phyloP scores from a whole-genome alignment of 2,113 vertebrate species.

The Corydoras maculifer region DNA sequence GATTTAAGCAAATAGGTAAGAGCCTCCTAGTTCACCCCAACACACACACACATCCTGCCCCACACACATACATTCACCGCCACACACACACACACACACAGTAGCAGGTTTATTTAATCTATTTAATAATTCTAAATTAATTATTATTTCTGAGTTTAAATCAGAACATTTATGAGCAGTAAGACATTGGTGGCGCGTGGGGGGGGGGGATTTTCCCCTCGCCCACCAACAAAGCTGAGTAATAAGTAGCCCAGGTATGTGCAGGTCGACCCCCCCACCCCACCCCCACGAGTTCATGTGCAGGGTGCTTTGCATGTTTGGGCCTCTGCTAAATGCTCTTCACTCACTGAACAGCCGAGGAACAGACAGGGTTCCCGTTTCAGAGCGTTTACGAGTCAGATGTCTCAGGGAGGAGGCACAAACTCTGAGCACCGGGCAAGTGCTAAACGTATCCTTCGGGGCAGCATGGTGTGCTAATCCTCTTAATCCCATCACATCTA shows the following conservation, averaged over 20 bases:
- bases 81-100: too few relatives aligned
- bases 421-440: conserved; percentile 3
- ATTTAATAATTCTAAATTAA: neutral
- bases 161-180: neutral
- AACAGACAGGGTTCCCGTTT: conserved; percentile 6
- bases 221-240: conserved; percentile 30
- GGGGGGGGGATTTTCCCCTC: neutral
- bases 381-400: neutral
- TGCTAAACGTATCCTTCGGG: conserved; percentile 16
- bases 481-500: conserved; percentile 31
- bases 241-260: conserved; percentile 13
- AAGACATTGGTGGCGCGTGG: neutral
- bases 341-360: neutral
- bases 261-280: neutral
- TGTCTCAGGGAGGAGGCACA: neutral
- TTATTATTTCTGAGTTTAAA: neutral
- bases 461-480: conserved; percentile 18
- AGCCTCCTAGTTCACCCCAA: too few relatives aligned
- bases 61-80: too few relatives aligned
- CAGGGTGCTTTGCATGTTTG: conserved; percentile 14
- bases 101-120: too few relatives aligned
- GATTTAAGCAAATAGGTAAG: too few relatives aligned
- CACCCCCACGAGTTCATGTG: conserved; percentile 5
- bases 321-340: conserved; percentile 9
- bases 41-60: too few relatives aligned